phyloP scores from a whole-genome alignment of 2,797 vertebrate species.

The Periparus ater region DNA sequence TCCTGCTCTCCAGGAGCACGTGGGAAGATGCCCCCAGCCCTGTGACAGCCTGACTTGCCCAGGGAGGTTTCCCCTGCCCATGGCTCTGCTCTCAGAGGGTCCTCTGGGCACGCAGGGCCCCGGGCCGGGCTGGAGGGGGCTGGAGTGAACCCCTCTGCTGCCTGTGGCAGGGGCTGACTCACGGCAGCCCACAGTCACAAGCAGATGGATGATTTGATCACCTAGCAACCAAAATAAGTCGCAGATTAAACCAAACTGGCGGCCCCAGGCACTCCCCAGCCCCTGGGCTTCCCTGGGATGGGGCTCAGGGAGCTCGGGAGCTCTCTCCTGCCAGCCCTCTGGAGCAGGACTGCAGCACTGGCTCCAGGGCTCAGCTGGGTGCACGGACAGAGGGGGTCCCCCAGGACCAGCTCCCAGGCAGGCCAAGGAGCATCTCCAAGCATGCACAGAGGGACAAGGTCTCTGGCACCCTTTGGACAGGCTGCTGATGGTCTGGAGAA shows the following conservation, averaged over 20 bases:
- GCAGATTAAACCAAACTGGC: not conserved
- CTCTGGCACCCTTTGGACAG: not conserved
- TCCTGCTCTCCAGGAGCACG: fast-evolving
- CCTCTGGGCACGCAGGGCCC: not conserved
- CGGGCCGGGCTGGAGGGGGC: not conserved
- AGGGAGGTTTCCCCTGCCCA: not conserved
- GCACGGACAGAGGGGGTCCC: not conserved
- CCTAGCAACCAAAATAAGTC: constrained; percentile 62
- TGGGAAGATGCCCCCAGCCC: not conserved
- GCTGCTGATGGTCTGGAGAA: not conserved
- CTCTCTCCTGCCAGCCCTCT: not conserved
- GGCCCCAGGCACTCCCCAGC: not conserved
- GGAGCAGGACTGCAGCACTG: fast-evolving
- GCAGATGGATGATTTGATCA: constrained; percentile 69
- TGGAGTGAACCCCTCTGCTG: constrained; percentile 10
- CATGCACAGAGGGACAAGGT: not conserved
- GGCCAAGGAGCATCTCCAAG: not conserved
- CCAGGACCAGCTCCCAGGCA: not conserved
- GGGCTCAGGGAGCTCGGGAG: not conserved
- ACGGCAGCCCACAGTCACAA: constrained; percentile 13
- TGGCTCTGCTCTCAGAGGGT: not conserved
- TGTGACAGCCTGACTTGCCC: not conserved
- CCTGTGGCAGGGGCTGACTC: constrained; percentile 45
- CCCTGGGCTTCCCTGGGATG: not conserved
- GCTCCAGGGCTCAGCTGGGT: not conserved